Percentiles rank a stretch among this genome's conserved stretches.
phyloP scores from a whole-genome alignment of 2,797 vertebrate species.

The Mormyrops attenuatus region DNA sequence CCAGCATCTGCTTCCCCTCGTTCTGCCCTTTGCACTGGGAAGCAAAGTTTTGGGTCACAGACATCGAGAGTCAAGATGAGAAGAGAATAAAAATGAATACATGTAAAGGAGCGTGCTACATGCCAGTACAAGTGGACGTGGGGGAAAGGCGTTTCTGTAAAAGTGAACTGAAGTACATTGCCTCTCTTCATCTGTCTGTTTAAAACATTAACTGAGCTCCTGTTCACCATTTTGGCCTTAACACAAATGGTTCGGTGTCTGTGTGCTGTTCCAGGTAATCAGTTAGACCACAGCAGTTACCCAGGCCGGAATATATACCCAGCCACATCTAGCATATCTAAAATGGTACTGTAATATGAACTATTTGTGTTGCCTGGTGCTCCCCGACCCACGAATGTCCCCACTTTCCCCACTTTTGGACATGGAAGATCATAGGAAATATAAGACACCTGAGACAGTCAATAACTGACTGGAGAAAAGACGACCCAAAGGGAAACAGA shows the following conservation, averaged over 20 bases:
- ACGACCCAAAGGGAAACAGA: background rate
- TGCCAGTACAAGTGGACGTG: background rate
- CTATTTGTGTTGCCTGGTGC: background rate
- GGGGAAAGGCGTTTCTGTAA: background rate
- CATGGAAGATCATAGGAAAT: background rate
- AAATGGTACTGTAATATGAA: background rate
- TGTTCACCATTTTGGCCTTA: background rate
- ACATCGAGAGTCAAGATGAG: background rate
- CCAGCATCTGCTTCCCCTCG: background rate
- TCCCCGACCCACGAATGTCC: background rate
- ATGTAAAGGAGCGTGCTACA: background rate
- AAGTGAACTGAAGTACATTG: background rate
- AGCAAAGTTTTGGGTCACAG: slow-evolving; percentile 3
- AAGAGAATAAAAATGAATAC: background rate
- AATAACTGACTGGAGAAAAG: background rate
- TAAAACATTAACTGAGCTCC: background rate
- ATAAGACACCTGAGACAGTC: background rate
- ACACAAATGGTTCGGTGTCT: background rate
- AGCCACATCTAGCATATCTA: background rate
- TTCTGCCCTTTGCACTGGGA: slow-evolving; percentile 7
- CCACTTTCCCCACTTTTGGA: background rate
- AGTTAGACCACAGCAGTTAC: background rate
- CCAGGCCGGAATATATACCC: background rate
- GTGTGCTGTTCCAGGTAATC: background rate
- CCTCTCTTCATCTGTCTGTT: background rate